Evolutionary conservation across 2,888 invertebrate species (phyloP), one percentile per base, ranked within the genome.

Genomic region (Serrognathus titanus): DNA sequence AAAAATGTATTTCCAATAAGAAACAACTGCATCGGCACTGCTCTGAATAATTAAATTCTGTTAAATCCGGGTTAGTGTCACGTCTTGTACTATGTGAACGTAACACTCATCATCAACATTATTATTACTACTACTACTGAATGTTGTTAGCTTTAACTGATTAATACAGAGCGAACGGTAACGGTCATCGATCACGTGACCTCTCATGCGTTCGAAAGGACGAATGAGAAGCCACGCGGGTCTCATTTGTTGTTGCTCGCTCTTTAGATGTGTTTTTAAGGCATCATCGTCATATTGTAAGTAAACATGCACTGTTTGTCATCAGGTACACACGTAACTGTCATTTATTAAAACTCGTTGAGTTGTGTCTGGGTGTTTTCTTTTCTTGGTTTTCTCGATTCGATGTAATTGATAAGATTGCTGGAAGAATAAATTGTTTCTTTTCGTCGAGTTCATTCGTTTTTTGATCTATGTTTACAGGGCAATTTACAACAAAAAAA

Each of bases 201-300:
- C 6, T 16, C n/a, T 2, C 20, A 31, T 2, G 5, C 20, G 20
- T 31, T 38, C 20, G 45, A 51, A 35, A 43, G 49, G 54, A 43
- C n/a, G n/a, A n/a, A n/a, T n/a, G n/a, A n/a, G n/a, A n/a, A n/a
- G 46, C 38, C 51, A 51, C 39, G 38, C 16, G 12, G 16, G n/a
- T 43, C 8, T 43, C 16, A 48, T 35, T 16, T 24, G 31, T 59
- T 51, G 48, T 61, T 63, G 63, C 58, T 60, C 57, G 53, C 55
- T 62, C 60, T 62, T 48, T 62, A 62, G 62, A 61, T 65, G 63
- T 65, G 60, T 64, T 65, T 65, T 61, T 65, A 64, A 56, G 51
- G 47, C 53, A 47, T 61, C 64, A 65, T 63, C 50, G 58, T 58
- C 65, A 65, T 65, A 64, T 58, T 65, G 65, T 65, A 65, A 65